A percentile compares a stretch with the other conserved stretches of the same genome.
Evolutionary conservation across 2,888 invertebrate species (phyloP).

Genomic region (Drosophila mayaguana): DNA sequence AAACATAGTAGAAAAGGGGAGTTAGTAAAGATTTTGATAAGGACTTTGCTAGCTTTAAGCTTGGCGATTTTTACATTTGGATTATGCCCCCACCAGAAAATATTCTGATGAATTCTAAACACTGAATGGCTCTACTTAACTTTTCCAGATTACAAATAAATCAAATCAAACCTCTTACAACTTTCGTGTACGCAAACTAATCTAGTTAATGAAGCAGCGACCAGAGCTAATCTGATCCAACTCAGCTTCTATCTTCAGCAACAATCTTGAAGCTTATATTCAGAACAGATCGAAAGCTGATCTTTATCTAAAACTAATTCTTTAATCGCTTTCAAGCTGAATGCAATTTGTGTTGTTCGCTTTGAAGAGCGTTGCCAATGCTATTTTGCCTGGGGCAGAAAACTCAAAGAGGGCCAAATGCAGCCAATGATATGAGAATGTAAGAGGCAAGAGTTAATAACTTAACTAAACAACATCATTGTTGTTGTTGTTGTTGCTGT

Average conservation of each 20-base stretch:
- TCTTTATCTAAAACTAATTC: conserved; percentile 6
- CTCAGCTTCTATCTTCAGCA: not conserved
- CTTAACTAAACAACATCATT: conserved; percentile 79
- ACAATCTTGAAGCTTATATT: not conserved
- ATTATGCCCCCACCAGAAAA: too few relatives aligned
- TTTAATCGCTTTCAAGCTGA: conserved; percentile 26
- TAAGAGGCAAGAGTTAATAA: conserved; percentile 71
- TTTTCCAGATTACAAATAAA: not conserved
- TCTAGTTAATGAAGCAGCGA: not conserved
- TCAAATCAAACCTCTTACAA: not conserved
- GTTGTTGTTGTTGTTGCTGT: conserved; percentile 57
- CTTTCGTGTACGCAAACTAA: not conserved
- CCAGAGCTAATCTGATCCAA: not conserved
- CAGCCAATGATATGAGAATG: conserved; percentile 28
- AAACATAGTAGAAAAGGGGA: not conserved
- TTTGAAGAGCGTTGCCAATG: conserved; percentile 58
- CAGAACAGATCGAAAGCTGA: not conserved
- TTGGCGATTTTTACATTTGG: not conserved
- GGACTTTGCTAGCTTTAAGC: too few relatives aligned
- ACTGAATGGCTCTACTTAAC: not conserved
- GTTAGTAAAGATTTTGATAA: conserved; percentile 24
- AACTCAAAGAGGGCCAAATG: conserved; percentile 39
- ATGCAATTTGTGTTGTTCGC: conserved; percentile 73
- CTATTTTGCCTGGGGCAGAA: conserved; percentile 43
- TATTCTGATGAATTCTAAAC: too few relatives aligned